Evolutionary conservation across 2,113 vertebrate genomes (phyloP).

Genomic region (Python bivittatus): DNA sequence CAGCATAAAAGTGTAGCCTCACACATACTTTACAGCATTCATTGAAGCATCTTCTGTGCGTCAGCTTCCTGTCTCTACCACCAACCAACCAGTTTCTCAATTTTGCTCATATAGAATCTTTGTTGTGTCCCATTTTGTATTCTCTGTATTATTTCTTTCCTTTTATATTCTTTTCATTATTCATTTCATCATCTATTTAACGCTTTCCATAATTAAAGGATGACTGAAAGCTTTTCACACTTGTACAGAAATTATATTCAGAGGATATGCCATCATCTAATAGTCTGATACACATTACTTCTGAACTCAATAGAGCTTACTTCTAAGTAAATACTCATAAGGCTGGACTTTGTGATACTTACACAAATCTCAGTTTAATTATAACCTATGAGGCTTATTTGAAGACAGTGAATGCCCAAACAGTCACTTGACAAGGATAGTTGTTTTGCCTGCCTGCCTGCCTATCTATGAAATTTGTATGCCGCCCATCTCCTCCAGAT

Average conservation of each 20-base stretch:
- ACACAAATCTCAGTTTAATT: not conserved
- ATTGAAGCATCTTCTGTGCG: not conserved
- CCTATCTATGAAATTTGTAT: no score
- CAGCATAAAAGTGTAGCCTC: constrained; percentile 36
- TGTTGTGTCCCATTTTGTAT: not conserved
- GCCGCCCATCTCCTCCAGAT: no score
- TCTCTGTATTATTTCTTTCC: not conserved
- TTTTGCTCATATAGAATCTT: not conserved
- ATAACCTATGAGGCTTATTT: not conserved
- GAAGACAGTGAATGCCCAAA: not conserved
- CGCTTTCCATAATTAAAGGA: not conserved
- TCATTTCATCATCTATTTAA: not conserved
- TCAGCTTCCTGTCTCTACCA: not conserved
- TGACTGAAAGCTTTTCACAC: not conserved
- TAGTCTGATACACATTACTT: not conserved
- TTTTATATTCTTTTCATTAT: not conserved
- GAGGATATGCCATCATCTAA: not conserved
- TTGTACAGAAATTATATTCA: not conserved
- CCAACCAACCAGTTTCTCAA: not conserved
- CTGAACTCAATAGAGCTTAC: not conserved
- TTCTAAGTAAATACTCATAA: not conserved
- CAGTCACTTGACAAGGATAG: not conserved
- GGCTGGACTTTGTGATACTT: not conserved
- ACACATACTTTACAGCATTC: constrained; percentile 23
- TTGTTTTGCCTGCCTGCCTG: not conserved